phyloP scores from a whole-genome alignment of 1,140 invertebrate genomes.

The Phocides pigmalion region DNA sequence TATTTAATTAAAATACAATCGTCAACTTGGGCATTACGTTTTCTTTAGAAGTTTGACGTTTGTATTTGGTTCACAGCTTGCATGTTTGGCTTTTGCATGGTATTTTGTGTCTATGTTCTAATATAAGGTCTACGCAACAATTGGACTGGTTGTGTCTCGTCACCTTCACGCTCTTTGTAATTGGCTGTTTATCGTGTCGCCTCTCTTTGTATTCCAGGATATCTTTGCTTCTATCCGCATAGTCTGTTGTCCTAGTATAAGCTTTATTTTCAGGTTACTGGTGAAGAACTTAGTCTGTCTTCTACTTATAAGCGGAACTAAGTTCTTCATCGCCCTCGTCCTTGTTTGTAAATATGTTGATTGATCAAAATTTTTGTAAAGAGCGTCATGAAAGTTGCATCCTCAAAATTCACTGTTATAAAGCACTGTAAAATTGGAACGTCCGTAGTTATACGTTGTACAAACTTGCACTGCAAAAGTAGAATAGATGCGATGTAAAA shows the following conservation, averaged over 20 bases:
- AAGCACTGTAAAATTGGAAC: constrained; percentile 40
- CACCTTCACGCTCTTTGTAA: constrained; percentile 64
- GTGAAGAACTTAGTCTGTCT: constrained; percentile 20
- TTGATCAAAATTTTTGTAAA: constrained; percentile 28
- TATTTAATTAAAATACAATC: constrained; percentile 40
- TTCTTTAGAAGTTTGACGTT: constrained; percentile 46
- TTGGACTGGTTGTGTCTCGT: constrained; percentile 67
- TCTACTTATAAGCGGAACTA: neutral
- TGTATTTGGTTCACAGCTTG: constrained; percentile 63
- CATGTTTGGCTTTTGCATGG: constrained; percentile 74
- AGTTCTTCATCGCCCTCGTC: constrained; percentile 9
- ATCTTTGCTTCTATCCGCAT: constrained; percentile 38
- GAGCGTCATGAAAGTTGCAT: constrained; percentile 32
- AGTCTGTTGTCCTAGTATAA: constrained; percentile 39
- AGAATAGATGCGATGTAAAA: constrained; percentile 44
- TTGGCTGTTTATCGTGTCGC: constrained; percentile 59
- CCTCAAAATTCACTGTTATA: constrained; percentile 39
- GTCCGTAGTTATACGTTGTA: constrained; percentile 38
- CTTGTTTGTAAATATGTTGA: constrained; percentile 16
- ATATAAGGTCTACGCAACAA: constrained; percentile 54
- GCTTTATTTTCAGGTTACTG: constrained; percentile 40
- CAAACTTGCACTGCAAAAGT: constrained; percentile 46
- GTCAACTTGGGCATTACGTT: constrained; percentile 43
- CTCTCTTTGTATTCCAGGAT: constrained; percentile 30
- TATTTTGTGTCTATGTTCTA: constrained; percentile 46